A percentile compares a stretch with the other conserved stretches of the same genome.
Conservation (phyloP, 2,113 vertebrate species). For the Amblyopsis rosae region DNA sequence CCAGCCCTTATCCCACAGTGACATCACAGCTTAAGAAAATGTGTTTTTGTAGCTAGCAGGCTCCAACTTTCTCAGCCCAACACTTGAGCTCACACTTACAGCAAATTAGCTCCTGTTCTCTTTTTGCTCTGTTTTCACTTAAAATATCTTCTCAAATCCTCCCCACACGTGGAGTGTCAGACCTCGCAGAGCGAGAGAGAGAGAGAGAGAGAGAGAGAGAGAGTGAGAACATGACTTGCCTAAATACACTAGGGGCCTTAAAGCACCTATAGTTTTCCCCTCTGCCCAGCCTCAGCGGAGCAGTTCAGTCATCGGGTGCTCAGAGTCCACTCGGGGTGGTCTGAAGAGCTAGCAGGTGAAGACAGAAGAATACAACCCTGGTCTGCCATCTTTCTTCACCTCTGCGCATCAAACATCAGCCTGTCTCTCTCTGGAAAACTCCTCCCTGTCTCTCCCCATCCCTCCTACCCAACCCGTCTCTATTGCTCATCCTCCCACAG, state of each 20-base stretch:
- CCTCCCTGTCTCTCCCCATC: constrained; percentile 1
- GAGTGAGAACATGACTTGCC: constrained; percentile 47
- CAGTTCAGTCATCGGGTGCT: background rate
- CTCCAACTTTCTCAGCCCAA: background rate
- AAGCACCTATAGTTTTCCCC: constrained; percentile 34
- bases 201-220: constrained; percentile 13
- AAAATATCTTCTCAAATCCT: constrained; percentile 14
- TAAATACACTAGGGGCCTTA: constrained; percentile 35
- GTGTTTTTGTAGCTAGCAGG: background rate
- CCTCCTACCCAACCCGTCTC: constrained; percentile 3
- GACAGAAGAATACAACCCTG: background rate
- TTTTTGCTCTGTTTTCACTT: constrained; percentile 1
- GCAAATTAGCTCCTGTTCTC: background rate
- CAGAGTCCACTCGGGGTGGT: background rate
- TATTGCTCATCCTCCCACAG: background rate
- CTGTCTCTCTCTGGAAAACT: constrained; percentile 25
- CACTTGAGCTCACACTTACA: background rate
- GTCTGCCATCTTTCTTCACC: constrained; percentile 24
- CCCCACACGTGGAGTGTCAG: constrained; percentile 6
- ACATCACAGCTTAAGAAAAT: background rate
- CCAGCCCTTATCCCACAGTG: background rate
- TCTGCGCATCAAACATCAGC: constrained; percentile 32
- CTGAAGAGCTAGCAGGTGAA: constrained; percentile 18
- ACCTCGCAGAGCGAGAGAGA: constrained; percentile 12
- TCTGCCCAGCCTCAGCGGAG: constrained; percentile 21